Base-by-base conservation (phyloP, 35 echinoderm and acorn worm genomes). In the Eucidaris tribuloides region DNA sequence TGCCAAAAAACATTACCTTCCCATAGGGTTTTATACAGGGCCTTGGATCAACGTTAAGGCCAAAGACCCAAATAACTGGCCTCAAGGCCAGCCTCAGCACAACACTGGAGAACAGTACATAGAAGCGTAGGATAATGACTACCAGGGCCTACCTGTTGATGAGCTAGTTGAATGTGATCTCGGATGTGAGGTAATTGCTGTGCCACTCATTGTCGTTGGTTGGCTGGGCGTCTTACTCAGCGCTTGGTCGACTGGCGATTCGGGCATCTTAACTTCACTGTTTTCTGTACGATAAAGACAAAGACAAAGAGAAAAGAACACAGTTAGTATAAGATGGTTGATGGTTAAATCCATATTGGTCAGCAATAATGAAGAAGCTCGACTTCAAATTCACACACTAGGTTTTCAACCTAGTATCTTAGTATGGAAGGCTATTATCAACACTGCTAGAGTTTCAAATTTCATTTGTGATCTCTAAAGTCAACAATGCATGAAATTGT, bases 181-280 rank as follows among this genome's bases (percentile, higher is more conserved):
- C 34, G 86, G 52, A 70, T 91, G 87, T 38, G 88, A 39, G 30
- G 71, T 62, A 28, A 60, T 59, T 42, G 45, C 54, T 60, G 78
- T 37, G 45, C 61, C 65, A 58, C 38, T 62, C 27, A 81, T 52
- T 40, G 79, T 66, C 35, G 88, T 86, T 13, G 82, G 55, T 49
- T 91, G 86, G 4, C 83, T 31, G 19, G 80, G 40, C n/a, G 38
- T 35, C 42, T 90, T 95, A 37, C 72, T 89, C 46, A 85, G 42
- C 24, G 52, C 39, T 43, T 85, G 82, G 25, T 95, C 92, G 42
- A 95, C 79, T 3, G 92, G 92, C 40, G 92, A 95, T 49, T 95
- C 93, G 25, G 93, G 93, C 89, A 91, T 96, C 78, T 88, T 91
- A 41, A 61, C 82, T 35, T 96, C 93, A 71, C 72, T 84, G 48